A percentile compares a stretch with the other conserved stretches of the same genome.
These are phyloP conservation scores for Apotomis turbidana DNA, from an alignment of 2,888 invertebrate genomes.

Conservation along the genomic window DNA sequence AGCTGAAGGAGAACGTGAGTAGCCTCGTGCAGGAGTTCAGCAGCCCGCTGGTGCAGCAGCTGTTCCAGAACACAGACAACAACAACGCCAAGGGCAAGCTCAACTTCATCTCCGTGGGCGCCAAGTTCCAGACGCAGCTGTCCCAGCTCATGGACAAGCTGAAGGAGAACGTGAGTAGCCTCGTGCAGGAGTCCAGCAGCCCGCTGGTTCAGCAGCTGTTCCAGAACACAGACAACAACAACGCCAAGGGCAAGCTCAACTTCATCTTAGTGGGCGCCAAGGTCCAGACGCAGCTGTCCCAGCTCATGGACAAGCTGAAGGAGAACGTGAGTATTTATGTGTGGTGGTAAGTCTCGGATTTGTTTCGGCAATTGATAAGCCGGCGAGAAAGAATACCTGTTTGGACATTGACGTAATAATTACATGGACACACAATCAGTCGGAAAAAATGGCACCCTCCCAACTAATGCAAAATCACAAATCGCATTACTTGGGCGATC, in stretches of 20 bases:
- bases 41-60: conserved; percentile 87
- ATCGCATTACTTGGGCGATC: too few species aligned
- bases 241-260: conserved; percentile 67
- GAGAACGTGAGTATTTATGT: conserved; percentile 87
- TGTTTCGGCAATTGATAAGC: too few species aligned
- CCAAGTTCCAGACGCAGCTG: conserved; percentile 84
- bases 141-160: conserved; percentile 96
- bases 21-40: too few species aligned
- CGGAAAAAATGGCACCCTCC: too few species aligned
- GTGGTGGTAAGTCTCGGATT: too few species aligned
- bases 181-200: not conserved
- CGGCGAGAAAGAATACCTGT: too few species aligned
- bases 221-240: not conserved
- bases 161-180: conserved; percentile 89
- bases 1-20: conserved; percentile 93
- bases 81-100: conserved; percentile 90
- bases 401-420: too few species aligned
- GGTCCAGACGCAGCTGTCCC: conserved; percentile 87
- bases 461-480: too few species aligned
- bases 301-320: conserved; percentile 96
- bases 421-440: too few species aligned
- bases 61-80: conserved; percentile 86
- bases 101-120: conserved; percentile 89
- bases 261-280: too few species aligned
- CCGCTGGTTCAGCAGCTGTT: too few species aligned